phyloP scores from a whole-genome alignment of 2,888 invertebrate genomes.

The Sturmia bella region DNA sequence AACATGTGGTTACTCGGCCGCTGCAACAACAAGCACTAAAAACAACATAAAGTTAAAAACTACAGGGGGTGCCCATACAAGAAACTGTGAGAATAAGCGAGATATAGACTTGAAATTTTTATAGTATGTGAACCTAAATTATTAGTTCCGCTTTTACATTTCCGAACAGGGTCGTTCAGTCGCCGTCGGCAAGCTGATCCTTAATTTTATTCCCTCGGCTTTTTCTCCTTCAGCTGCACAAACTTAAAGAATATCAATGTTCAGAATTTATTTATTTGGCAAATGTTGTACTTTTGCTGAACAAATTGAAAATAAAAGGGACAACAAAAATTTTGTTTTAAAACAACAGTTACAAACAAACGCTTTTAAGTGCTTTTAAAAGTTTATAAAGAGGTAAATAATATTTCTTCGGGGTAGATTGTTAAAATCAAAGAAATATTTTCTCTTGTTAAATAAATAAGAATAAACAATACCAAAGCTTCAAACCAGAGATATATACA shows the following conservation, averaged over 20 bases:
- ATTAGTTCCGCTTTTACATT: no score
- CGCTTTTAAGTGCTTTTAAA: slow-evolving; percentile 63
- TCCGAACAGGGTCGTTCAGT: no score
- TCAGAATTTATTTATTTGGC: slow-evolving; percentile 40
- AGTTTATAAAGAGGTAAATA: slow-evolving; percentile 53
- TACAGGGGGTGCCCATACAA: no score
- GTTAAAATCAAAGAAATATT: slow-evolving; percentile 46
- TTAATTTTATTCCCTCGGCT: background rate
- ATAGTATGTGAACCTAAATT: no score
- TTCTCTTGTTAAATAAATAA: slow-evolving; percentile 50
- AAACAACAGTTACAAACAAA: slow-evolving; percentile 48
- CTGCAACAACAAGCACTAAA: no score
- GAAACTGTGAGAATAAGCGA: no score
- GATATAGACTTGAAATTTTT: no score
- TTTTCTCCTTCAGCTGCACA: background rate
- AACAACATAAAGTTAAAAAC: no score
- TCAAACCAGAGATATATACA: background rate
- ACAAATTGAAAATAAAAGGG: slow-evolving; percentile 14
- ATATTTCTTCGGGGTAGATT: slow-evolving; percentile 45
- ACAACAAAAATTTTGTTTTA: slow-evolving; percentile 15
- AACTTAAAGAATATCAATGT: slow-evolving; percentile 5
- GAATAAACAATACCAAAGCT: slow-evolving; percentile 2
- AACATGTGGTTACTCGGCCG: no score
- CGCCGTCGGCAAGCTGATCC: no score
- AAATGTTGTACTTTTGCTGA: background rate